A percentile compares a stretch with the other conserved stretches of the same genome.
Conservation (phyloP, 2,113 vertebrate genomes). For the Eleginops maclovinus region DNA sequence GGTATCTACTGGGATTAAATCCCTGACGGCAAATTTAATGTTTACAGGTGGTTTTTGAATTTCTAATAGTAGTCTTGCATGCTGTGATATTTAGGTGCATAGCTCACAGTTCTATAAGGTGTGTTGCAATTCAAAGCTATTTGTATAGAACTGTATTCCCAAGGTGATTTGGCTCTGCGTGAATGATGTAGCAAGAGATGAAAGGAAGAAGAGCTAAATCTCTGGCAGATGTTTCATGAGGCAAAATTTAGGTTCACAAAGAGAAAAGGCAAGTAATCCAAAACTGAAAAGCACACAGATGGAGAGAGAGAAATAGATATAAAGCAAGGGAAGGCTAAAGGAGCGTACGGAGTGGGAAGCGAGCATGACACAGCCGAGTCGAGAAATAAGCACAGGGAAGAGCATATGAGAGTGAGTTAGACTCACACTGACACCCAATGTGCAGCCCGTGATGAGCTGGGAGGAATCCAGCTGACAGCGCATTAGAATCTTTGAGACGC, state of each 20-base stretch:
- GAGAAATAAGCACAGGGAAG: conserved; percentile 70
- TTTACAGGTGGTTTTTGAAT: conserved; percentile 41
- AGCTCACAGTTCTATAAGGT: conserved; percentile 33
- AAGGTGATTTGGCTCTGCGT: conserved; percentile 33
- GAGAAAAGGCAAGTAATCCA: conserved; percentile 62
- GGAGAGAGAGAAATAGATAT: conserved; percentile 40
- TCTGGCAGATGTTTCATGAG: conserved; percentile 65
- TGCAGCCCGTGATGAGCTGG: conserved; percentile 74
- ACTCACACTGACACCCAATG: conserved; percentile 77
- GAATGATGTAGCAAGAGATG: conserved; percentile 42
- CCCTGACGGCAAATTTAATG: conserved; percentile 33
- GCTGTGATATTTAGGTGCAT: conserved; percentile 30
- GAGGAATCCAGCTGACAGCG: conserved; percentile 78
- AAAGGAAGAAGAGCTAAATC: conserved; percentile 30
- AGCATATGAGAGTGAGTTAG: conserved; percentile 81
- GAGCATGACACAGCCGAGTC: conserved; percentile 69
- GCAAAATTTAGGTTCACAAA: conserved; percentile 56
- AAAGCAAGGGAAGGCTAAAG: conserved; percentile 15
- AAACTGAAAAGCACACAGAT: conserved; percentile 59
- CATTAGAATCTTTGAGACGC: conserved; percentile 68
- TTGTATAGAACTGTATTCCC: conserved; percentile 41
- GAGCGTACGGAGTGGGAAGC: conserved; percentile 58
- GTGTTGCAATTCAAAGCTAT: conserved; percentile 48
- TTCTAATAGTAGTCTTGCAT: conserved; percentile 22
- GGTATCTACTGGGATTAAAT: conserved; percentile 24